phyloP scores from a whole-genome alignment of 2,888 invertebrate genomes.

The Pristionchus japonicus region DNA sequence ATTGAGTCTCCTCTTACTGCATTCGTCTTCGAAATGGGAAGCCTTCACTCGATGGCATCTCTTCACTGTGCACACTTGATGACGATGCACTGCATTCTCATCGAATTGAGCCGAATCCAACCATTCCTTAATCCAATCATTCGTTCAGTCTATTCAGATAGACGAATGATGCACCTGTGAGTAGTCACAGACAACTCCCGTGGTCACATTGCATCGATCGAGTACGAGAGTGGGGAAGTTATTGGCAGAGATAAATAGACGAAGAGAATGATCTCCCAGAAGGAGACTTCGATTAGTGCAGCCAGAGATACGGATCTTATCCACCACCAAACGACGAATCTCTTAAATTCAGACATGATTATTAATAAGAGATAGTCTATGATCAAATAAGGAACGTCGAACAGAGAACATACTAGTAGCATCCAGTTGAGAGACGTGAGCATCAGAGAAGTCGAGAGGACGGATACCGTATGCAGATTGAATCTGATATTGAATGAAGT shows the following conservation, averaged over 20 bases:
- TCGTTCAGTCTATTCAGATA: not conserved
- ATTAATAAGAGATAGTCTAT: not conserved
- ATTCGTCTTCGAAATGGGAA: slow-evolving; percentile 21
- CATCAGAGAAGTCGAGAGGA: slow-evolving; percentile 34
- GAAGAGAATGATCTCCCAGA: slow-evolving; percentile 4
- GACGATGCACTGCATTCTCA: slow-evolving; percentile 40
- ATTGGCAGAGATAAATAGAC: slow-evolving; percentile 13
- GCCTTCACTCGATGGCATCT: slow-evolving; percentile 39
- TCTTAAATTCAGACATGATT: not conserved
- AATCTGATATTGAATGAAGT: not conserved
- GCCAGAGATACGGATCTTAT: slow-evolving; percentile 20
- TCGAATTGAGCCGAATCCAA: slow-evolving; percentile 19
- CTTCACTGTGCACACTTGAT: slow-evolving; percentile 46
- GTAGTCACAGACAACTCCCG: slow-evolving; percentile 43
- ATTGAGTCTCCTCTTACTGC: slow-evolving; percentile 34
- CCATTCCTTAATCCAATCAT: slow-evolving; percentile 12
- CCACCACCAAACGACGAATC: slow-evolving; percentile 41
- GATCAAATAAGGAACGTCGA: not conserved
- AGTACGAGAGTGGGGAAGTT: slow-evolving; percentile 47
- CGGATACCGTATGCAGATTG: slow-evolving; percentile 31
- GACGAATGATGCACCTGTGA: not conserved
- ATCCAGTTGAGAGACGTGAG: slow-evolving; percentile 46
- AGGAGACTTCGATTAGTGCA: slow-evolving; percentile 5
- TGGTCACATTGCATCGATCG: slow-evolving; percentile 41
- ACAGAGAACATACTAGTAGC: not conserved